A percentile compares a stretch with the other conserved stretches of the same genome.
These are phyloP conservation scores for Microctenopoma lineatum DNA, from an alignment of 2,797 vertebrate species.

Conservation along the genomic window DNA sequence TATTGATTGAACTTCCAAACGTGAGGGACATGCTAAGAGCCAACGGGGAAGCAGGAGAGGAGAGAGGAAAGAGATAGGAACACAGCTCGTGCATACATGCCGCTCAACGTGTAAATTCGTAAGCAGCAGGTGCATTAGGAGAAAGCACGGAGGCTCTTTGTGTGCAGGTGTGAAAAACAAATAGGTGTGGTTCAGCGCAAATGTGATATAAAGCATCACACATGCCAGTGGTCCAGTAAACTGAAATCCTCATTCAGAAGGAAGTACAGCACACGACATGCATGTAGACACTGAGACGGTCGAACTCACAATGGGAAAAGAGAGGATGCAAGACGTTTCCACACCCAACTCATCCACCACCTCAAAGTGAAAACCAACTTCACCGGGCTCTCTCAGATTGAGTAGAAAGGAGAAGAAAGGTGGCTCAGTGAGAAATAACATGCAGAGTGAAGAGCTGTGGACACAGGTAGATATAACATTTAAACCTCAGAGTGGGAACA, in stretches of 20 bases:
- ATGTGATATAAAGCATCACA: constrained; percentile 32
- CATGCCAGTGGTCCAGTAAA: constrained; percentile 37
- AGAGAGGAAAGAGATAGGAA: constrained; percentile 22
- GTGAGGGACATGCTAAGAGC: constrained; percentile 70
- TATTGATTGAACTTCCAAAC: constrained; percentile 73
- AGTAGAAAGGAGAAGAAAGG: constrained; percentile 27
- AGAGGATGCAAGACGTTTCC: constrained; percentile 10
- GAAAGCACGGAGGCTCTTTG: constrained; percentile 6
- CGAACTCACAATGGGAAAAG: constrained; percentile 1
- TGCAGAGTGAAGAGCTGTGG: constrained; percentile 29
- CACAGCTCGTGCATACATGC: constrained; percentile 22
- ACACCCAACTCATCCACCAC: background rate
- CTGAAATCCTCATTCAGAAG: constrained; percentile 34
- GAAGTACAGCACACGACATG: constrained; percentile 26
- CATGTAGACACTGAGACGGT: constrained; percentile 25
- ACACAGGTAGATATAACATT: constrained; percentile 4
- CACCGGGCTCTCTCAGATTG: constrained; percentile 13
- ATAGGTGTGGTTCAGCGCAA: constrained; percentile 19
- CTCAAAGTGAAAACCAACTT: constrained; percentile 12
- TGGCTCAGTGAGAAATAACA: constrained; percentile 52
- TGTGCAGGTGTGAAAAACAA: constrained; percentile 14
- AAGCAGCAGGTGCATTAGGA: background rate
- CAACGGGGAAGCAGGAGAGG: constrained; percentile 27
- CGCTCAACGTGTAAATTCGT: constrained; percentile 12
- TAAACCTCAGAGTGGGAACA: background rate